phyloP scores from a whole-genome alignment of 2,888 invertebrate genomes.

The Hecatera dysodea region DNA sequence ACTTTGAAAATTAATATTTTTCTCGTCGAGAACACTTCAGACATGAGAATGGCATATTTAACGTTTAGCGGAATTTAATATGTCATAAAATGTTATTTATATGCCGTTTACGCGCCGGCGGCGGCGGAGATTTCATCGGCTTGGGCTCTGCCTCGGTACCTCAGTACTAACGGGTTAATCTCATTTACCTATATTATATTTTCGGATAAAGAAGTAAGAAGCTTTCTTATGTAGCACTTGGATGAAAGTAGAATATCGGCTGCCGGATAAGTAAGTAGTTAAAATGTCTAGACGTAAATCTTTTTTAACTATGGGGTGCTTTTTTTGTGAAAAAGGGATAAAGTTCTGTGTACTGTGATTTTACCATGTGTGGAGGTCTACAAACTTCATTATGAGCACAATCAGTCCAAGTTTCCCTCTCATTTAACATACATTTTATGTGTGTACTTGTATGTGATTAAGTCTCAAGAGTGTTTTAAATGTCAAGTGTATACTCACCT shows the following conservation, averaged over 20 bases:
- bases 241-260: slow-evolving; percentile 45
- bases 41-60: slow-evolving; percentile 86
- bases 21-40: slow-evolving; percentile 77
- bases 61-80: slow-evolving; percentile 87
- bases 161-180: slow-evolving; percentile 74
- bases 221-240: slow-evolving; percentile 63
- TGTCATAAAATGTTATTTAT: slow-evolving; percentile 88
- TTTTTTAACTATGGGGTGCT: neutral
- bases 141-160: slow-evolving; percentile 63
- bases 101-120: slow-evolving; percentile 79
- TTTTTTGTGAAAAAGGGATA: neutral
- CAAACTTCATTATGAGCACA: neutral
- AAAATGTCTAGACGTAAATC: slow-evolving; percentile 48
- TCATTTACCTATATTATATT: slow-evolving; percentile 70
- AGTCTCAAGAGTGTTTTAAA: slow-evolving; percentile 27
- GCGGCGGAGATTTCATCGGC: slow-evolving; percentile 79
- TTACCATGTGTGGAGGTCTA: neutral
- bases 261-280: slow-evolving; percentile 54
- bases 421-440: neutral
- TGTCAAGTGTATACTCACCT: slow-evolving; percentile 21
- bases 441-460: slow-evolving; percentile 7
- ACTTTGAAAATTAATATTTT: slow-evolving; percentile 75
- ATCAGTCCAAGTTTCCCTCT: neutral
- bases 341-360: neutral
- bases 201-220: slow-evolving; percentile 63